A percentile compares a stretch with the other conserved stretches of the same genome.
Evolutionary conservation across 2,888 invertebrate genomes (phyloP).

Genomic region (Meganola albula): DNA sequence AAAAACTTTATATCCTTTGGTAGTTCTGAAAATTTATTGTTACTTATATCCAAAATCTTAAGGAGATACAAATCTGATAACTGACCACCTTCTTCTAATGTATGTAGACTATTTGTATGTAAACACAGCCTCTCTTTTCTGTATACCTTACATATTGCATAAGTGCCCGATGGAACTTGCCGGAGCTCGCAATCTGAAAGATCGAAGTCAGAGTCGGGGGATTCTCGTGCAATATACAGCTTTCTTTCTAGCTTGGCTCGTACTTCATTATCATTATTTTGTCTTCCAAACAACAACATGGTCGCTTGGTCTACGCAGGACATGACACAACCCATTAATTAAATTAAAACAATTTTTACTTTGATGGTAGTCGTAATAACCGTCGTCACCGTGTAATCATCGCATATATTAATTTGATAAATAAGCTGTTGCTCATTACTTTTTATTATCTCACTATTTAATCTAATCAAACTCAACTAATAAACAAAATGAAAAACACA

Average conservation of each 20-base stretch:
- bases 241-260: conserved; percentile 61
- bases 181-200: conserved; percentile 86
- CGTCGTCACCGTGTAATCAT: conserved; percentile 43
- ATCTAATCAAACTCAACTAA: too few species aligned
- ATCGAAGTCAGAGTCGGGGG: conserved; percentile 89
- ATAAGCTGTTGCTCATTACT: too few species aligned
- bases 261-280: conserved; percentile 40
- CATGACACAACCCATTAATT: conserved; percentile 70
- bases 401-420: too few species aligned
- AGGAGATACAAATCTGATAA: conserved; percentile 83
- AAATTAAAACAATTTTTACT: too few species aligned
- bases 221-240: conserved; percentile 79
- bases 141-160: conserved; percentile 88
- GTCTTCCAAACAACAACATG: conserved; percentile 66
- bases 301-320: conserved; percentile 57
- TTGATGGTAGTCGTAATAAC: too few species aligned
- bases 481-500: too few species aligned
- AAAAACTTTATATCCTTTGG: conserved; percentile 82
- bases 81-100: conserved; percentile 83
- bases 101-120: conserved; percentile 82
- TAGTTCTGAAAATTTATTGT: conserved; percentile 80
- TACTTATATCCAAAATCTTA: conserved; percentile 81
- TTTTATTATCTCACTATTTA: too few species aligned
- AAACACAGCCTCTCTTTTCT: conserved; percentile 84
- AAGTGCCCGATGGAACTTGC: conserved; percentile 86